Evolutionary conservation across 2,797 vertebrate species (phyloP), one percentile per base, ranked within the genome.

Genomic region (Etheostoma nigrum): DNA sequence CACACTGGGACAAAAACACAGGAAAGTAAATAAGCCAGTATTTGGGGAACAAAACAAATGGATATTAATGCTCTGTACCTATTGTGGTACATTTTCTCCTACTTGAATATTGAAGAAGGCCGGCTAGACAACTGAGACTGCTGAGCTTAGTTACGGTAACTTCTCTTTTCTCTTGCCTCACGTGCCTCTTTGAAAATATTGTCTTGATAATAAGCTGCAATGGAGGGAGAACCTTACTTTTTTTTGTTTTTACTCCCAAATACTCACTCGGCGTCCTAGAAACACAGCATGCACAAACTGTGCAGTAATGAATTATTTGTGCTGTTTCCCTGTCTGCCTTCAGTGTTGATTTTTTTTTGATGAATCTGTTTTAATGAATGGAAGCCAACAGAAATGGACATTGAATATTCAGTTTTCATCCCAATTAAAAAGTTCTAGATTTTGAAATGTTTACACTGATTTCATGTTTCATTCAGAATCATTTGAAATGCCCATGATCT

Each of bases 351-450:
- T 57, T 33, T n/a, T n/a, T n/a, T n/a, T 79, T 33, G 27, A 33
- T 12, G 18, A 52, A 53, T 23, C 4, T 55, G 25, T 66, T 33
- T 66, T 33, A 15, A 49, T 13, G 10, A n/a, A 30, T 4, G 11
- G 33, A 60, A 83, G 55, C 19, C 42, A 55, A 27, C 48, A 72
- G 30, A 78, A 72, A 67, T 40, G 2, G 12, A 42, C 48, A 63
- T 67, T 44, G 64, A 67, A 68, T 61, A 47, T 69, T 25, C 16
- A 5, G 6, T 8, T 83, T 1, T 81, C 3, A 53, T 55, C 36
- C 36, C 15, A 6, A 82, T 78, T 72, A 87, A 85, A 86, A 72
- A 78, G 40, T 9, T 70, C 16, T 78, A 66, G 72, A 64, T 76
- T 88, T 81, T 70, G 16, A 82, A 44, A 59, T 1, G 16, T 64